phyloP scores from a whole-genome alignment of 2,113 vertebrate species.

The Labeo rohita region DNA sequence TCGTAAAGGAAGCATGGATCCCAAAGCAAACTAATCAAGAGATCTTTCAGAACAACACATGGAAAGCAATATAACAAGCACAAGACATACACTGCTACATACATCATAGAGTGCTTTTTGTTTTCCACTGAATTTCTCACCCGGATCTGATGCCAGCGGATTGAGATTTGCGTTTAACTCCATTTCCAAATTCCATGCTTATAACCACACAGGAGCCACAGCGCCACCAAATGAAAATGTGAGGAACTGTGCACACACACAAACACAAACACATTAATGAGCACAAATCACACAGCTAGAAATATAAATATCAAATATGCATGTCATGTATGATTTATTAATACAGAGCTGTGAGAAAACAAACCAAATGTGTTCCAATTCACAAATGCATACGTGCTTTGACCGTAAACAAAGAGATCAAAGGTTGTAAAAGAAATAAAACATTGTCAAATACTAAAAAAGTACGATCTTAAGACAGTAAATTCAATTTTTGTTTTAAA shows the following conservation, averaged over 20 bases:
- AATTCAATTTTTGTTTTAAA: neutral
- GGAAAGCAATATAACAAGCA: neutral
- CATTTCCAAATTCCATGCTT: neutral
- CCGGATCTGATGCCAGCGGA: neutral
- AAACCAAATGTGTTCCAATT: neutral
- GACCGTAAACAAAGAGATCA: neutral
- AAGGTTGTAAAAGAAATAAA: neutral
- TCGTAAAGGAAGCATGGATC: neutral
- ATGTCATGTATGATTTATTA: neutral
- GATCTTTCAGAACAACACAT: neutral
- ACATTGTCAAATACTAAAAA: neutral
- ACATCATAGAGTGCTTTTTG: slow-evolving; percentile 1
- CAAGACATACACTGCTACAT: neutral
- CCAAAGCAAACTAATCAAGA: neutral
- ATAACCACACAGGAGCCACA: neutral
- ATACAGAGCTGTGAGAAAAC: neutral
- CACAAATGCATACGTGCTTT: neutral
- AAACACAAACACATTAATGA: neutral
- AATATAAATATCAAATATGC: neutral
- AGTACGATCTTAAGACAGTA: neutral
- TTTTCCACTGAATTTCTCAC: neutral
- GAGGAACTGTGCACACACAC: slow-evolving; percentile 1
- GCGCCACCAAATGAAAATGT: neutral
- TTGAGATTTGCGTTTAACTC: neutral
- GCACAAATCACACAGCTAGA: neutral